A percentile compares a stretch with the other conserved stretches of the same genome.
Conservation (phyloP, 2,113 vertebrate species). For the Microcebus jonahi region DNA sequence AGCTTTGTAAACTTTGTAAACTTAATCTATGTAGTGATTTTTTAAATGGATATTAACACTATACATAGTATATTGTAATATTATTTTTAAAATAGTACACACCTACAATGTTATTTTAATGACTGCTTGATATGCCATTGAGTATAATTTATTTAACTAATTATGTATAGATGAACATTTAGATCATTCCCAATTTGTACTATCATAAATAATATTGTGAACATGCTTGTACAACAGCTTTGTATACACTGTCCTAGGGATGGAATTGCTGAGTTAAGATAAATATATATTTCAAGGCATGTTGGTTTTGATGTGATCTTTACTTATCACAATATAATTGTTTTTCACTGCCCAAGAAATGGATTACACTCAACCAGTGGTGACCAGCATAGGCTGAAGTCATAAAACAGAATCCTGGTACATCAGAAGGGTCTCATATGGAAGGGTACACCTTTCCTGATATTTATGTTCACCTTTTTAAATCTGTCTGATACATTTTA, state of each 20-base stretch:
- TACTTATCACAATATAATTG: background rate
- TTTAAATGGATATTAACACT: background rate
- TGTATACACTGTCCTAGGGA: background rate
- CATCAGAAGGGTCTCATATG: background rate
- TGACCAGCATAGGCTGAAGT: background rate
- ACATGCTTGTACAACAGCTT: background rate
- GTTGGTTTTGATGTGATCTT: background rate
- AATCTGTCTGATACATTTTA: background rate
- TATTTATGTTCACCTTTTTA: background rate
- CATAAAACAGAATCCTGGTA: background rate
- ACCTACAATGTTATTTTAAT: background rate
- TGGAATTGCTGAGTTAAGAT: background rate
- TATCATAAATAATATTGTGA: background rate
- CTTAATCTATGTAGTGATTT: background rate
- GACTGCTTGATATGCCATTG: background rate
- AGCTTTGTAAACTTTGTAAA: background rate
- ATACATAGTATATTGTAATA: background rate
- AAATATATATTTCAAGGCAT: background rate
- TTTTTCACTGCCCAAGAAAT: background rate
- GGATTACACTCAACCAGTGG: background rate
- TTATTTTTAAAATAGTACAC: background rate
- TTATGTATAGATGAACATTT: background rate
- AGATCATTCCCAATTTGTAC: background rate
- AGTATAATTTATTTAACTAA: slow-evolving; percentile 9
- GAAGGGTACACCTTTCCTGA: background rate